Conservation (phyloP, 2,113 vertebrate species). For the Leptobrachium leishanense region DNA sequence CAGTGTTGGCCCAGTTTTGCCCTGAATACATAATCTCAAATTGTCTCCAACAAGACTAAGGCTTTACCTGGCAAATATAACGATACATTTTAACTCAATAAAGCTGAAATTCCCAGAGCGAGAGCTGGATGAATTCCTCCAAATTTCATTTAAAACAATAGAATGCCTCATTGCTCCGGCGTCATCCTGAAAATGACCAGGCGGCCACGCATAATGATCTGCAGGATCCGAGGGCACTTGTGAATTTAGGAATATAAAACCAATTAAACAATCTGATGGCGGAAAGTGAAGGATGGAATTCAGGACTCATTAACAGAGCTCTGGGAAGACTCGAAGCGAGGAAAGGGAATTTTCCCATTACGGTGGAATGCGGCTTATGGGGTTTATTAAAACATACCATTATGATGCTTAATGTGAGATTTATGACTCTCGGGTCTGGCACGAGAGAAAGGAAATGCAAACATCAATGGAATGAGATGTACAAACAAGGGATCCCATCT, state of each 20-base stretch:
- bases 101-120: too few species aligned
- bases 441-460: too few species aligned
- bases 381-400: not conserved
- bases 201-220: not conserved
- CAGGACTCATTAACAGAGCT: constrained; percentile 1
- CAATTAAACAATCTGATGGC: not conserved
- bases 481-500: too few species aligned
- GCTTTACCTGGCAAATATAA: not conserved
- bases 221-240: not conserved
- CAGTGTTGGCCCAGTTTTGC: too few species aligned
- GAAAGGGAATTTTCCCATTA: not conserved
- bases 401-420: not conserved
- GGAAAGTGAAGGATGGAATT: constrained; percentile 2
- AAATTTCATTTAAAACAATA: not conserved
- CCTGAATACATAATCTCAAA: too few species aligned
- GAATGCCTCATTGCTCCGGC: not conserved
- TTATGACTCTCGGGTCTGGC: not conserved
- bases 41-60: too few species aligned
- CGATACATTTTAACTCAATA: not conserved
- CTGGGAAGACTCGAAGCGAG: not conserved
- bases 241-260: constrained; percentile 11
- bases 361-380: not conserved
- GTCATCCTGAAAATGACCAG: not conserved
- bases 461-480: too few species aligned
- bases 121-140: not conserved